Conservation (phyloP, 2,888 invertebrate species). For the Caenorhabditis wallacei region DNA sequence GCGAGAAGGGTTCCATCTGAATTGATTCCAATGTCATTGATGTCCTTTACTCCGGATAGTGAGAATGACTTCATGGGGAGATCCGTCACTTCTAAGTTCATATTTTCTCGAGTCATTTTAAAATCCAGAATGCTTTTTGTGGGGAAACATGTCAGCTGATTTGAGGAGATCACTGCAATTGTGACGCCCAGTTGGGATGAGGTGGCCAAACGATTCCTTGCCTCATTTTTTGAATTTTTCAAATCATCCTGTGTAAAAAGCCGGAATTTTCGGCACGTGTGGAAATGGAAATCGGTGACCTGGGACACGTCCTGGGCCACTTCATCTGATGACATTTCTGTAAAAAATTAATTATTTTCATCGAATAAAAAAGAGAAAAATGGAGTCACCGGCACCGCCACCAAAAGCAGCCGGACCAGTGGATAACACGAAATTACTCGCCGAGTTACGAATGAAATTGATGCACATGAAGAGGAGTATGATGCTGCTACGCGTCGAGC, state of each 20-base stretch:
- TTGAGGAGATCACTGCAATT: slow-evolving; percentile 38
- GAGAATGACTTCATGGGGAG: slow-evolving; percentile 51
- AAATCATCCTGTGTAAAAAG: slow-evolving; percentile 53
- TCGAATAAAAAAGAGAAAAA: not conserved
- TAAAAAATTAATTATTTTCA: slow-evolving; percentile 11
- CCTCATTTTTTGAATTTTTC: not conserved
- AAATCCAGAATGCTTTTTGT: slow-evolving; percentile 48
- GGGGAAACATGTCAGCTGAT: slow-evolving; percentile 61
- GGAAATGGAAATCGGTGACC: slow-evolving; percentile 68
- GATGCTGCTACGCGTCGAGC: slow-evolving; percentile 18
- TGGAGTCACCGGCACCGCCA: not conserved
- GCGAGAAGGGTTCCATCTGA: slow-evolving; percentile 74
- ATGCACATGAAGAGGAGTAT: slow-evolving; percentile 33
- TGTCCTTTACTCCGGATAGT: slow-evolving; percentile 40
- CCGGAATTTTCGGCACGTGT: slow-evolving; percentile 67
- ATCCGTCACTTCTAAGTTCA: slow-evolving; percentile 68
- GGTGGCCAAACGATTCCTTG: slow-evolving; percentile 39
- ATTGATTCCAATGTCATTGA: slow-evolving; percentile 64
- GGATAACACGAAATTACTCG: slow-evolving; percentile 18
- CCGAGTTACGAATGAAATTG: slow-evolving; percentile 32
- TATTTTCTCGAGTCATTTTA: slow-evolving; percentile 62
- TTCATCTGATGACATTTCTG: slow-evolving; percentile 42
- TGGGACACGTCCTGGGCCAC: slow-evolving; percentile 48
- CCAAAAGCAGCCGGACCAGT: not conserved
- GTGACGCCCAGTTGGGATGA: slow-evolving; percentile 60